Evolutionary conservation across 1,140 invertebrate species (phyloP).

Genomic region (Tetramorium simillimum): DNA sequence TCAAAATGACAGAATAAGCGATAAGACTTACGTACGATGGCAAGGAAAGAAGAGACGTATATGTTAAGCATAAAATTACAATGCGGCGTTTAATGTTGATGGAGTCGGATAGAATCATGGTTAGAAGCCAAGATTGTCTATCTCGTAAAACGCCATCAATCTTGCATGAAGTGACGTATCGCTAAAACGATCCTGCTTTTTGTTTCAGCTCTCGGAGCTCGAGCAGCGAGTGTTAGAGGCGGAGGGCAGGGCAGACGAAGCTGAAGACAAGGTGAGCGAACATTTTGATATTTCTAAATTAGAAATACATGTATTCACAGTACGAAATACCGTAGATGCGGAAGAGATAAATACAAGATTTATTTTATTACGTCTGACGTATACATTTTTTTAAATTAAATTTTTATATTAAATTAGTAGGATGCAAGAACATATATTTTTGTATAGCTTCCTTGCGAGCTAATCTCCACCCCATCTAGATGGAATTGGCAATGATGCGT

Average conservation of each 20-base stretch:
- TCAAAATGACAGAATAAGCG: background rate
- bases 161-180: slow-evolving; percentile 30
- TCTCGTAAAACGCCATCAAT: slow-evolving; percentile 29
- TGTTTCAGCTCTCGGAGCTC: slow-evolving; percentile 95
- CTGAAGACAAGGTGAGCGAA: slow-evolving; percentile 94
- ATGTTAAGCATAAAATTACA: background rate
- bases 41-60: background rate
- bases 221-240: slow-evolving; percentile 96
- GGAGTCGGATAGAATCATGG: background rate
- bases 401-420: background rate
- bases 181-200: slow-evolving; percentile 81
- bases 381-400: background rate
- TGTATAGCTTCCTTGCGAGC: background rate
- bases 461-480: background rate
- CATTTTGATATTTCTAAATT: slow-evolving; percentile 9
- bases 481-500: background rate
- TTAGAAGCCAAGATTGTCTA: slow-evolving; percentile 34
- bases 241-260: slow-evolving; percentile 95
- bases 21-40: background rate
- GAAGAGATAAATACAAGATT: background rate
- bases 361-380: background rate
- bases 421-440: background rate
- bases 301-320: background rate
- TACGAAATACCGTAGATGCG: background rate
- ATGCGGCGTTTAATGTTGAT: background rate